phyloP scores from a whole-genome alignment of 2,113 vertebrate genomes.

The Pluvianellus socialis region DNA sequence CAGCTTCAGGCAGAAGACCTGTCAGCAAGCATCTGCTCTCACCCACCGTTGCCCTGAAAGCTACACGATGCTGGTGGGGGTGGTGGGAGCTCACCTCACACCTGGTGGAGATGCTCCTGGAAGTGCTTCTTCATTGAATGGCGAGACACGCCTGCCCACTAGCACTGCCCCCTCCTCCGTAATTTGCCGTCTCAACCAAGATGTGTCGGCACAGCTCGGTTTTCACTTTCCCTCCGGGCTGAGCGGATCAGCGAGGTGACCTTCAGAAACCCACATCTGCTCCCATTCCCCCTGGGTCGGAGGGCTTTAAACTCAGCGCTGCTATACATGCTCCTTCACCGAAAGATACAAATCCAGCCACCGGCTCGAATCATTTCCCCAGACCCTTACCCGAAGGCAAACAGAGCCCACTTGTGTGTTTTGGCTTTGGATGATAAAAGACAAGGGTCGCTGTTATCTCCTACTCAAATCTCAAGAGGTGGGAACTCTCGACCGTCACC shows the following conservation, averaged over 20 bases:
- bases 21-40: not conserved
- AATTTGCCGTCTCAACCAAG: not conserved
- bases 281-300: accelerated
- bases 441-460: not conserved
- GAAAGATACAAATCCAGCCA: accelerated
- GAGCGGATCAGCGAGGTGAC: accelerated
- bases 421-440: not conserved
- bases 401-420: not conserved
- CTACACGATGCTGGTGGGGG: accelerated
- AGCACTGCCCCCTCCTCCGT: not conserved
- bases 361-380: not conserved
- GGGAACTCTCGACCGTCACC: not conserved
- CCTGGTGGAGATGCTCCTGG: not conserved
- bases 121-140: not conserved
- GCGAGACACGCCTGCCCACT: accelerated
- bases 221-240: not conserved
- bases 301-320: not conserved
- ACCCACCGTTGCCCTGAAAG: not conserved
- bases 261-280: not conserved
- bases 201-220: accelerated
- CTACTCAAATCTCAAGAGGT: accelerated
- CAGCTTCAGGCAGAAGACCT: not conserved
- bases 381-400: not conserved
- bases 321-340: accelerated
- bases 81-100: accelerated